Conservation (phyloP, 1,140 invertebrate species). For the Pygmarrhopalites habei region DNA sequence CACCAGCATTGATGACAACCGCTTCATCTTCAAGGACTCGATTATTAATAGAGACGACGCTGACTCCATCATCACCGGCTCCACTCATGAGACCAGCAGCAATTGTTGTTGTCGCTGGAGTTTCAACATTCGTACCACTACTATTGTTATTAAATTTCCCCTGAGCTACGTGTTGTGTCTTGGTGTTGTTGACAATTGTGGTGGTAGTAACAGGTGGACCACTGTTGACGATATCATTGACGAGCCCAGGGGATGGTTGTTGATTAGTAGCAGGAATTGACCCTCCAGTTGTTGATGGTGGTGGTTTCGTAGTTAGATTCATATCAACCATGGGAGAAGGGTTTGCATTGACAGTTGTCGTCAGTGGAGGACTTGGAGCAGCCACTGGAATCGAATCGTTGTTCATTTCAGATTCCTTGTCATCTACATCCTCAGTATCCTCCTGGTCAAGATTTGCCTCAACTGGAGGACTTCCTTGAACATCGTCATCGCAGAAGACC, state of each 20-base stretch:
- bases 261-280: slow-evolving; percentile 5
- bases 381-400: slow-evolving; percentile 21
- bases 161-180: neutral
- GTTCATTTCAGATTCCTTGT: slow-evolving; percentile 40
- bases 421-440: no score
- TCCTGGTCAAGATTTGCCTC: slow-evolving; percentile 39
- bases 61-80: slow-evolving; percentile 11
- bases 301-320: neutral
- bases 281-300: neutral
- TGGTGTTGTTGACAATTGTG: neutral
- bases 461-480: slow-evolving; percentile 23
- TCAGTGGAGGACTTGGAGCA: slow-evolving; percentile 14
- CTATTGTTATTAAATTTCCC: neutral
- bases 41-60: neutral
- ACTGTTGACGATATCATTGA: neutral
- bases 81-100: neutral
- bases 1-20: neutral
- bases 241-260: slow-evolving; percentile 13
- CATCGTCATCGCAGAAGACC: slow-evolving; percentile 62
- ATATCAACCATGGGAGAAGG: slow-evolving; percentile 8
- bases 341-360: slow-evolving; percentile 5
- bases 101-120: neutral
- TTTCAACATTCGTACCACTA: neutral
- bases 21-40: slow-evolving; percentile 11
- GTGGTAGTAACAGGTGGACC: no score